Percentiles rank a stretch among this genome's conserved stretches.
Evolutionary conservation across 2,113 vertebrate genomes (phyloP).

Genomic region (Strix aluco): DNA sequence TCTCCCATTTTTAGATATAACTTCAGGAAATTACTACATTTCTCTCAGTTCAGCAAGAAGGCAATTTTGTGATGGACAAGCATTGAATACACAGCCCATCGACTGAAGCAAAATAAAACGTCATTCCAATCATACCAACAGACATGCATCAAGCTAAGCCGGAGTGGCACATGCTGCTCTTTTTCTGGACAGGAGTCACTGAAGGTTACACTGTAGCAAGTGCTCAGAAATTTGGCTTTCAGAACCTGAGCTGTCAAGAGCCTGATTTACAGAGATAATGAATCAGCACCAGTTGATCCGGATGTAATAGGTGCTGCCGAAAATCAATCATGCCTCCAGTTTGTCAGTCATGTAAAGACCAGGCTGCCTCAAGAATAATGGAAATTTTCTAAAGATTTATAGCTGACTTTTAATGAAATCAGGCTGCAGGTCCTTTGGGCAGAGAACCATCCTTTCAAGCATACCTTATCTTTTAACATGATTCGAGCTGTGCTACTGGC

Average conservation of each 20-base stretch:
- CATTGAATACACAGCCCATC: not conserved
- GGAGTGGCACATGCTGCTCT: not conserved
- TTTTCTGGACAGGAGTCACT: not conserved
- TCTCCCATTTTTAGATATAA: not conserved
- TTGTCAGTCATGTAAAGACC: not conserved
- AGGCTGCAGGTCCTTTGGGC: not conserved
- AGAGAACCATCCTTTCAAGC: not conserved
- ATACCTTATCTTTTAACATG: not conserved
- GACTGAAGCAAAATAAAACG: not conserved
- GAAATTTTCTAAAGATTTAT: constrained; percentile 7
- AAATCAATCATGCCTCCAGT: not conserved
- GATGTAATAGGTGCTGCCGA: not conserved
- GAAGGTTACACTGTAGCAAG: not conserved
- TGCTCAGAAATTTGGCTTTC: not conserved
- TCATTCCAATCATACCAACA: not conserved
- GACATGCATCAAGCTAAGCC: not conserved
- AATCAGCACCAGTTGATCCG: not conserved
- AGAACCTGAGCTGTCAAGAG: not conserved
- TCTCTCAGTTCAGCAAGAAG: constrained; percentile 5
- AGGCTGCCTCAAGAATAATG: not conserved
- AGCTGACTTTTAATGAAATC: constrained; percentile 23
- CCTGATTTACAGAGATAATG: not conserved
- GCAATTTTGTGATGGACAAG: not conserved
- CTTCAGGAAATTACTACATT: not conserved
- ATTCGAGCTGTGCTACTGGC: not conserved